Evolutionary conservation across 2,113 vertebrate genomes (phyloP), one percentile per base, ranked within the genome.

Genomic region (Beaufortia kweichowensis): DNA sequence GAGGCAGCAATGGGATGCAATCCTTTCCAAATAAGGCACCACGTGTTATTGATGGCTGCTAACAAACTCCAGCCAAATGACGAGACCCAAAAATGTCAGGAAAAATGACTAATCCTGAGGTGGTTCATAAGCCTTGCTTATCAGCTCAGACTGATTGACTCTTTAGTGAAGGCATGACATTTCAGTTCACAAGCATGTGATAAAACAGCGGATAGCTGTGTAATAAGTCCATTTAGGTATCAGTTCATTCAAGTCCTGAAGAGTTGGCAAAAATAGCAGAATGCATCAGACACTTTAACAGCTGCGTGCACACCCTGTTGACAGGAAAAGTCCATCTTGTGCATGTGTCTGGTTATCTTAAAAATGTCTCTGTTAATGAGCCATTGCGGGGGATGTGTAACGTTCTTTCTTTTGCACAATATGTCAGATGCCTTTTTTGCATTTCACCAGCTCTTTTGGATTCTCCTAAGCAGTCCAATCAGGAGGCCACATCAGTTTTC

Each of bases 401-500:
- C 31, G 9, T n/a, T 33, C 24, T 28, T 41, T 59, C 19, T 68
- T n/a, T 62, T 11, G 33, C 24, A 48, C 59, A 69, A 61, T 17
- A 76, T 4, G 35, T 21, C 55, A 57, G 62, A 46, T 61, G 31
- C 66, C 67, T 79, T 60, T 39, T 7, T 11, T 48, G 23, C 43
- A 24, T 26, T 23, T 23, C 48, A 59, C 19, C 76, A 33, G 68
- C 61, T 62, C 46, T 73, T 31, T 39, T 66, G 55, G 66, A 33
- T 83, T 79, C 66, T 71, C 53, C 31, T 43, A 68, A 77, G 81
- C 81, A 80, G 81, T 83, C 75, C 78, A 43, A 77, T 83, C 81
- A 83, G 79, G 83, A 61, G 85, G 87, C 85, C 87, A 87, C 85
- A 85, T 86, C 85, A 88, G 89, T 82, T 78, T 60, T 82, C 81